Conservation (phyloP, 2,113 vertebrate species). For the Corythaeola cristata region DNA sequence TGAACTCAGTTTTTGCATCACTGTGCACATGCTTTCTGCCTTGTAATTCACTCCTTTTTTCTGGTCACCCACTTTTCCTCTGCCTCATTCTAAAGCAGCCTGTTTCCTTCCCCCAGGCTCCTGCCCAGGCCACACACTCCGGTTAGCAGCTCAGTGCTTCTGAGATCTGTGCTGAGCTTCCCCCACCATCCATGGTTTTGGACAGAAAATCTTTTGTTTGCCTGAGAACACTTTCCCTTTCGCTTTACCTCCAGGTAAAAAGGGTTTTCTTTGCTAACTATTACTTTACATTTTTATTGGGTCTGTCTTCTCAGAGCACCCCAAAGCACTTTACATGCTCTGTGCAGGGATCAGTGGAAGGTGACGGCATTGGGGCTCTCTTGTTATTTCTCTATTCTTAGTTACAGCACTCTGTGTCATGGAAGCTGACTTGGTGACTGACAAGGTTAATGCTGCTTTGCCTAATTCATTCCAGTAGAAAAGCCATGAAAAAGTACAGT, state of each 20-base stretch:
- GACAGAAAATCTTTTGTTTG: neutral
- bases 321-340: slow-evolving; percentile 13
- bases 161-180: neutral
- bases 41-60: neutral
- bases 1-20: neutral
- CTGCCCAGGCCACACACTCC: neutral
- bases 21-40: neutral
- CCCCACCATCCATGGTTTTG: neutral
- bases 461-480: slow-evolving; percentile 38
- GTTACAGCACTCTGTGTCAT: slow-evolving; percentile 4
- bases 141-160: neutral
- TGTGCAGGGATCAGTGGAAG: slow-evolving; percentile 2
- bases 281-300: slow-evolving; percentile 38
- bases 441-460: slow-evolving; percentile 66
- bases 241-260: neutral
- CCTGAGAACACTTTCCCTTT: neutral
- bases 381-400: slow-evolving; percentile 41
- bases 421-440: slow-evolving; percentile 47
- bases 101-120: neutral
- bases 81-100: neutral
- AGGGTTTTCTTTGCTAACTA: neutral
- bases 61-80: neutral
- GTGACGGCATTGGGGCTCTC: neutral
- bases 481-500: neutral
- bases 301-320: slow-evolving; percentile 1